Conservation (phyloP, 2,888 invertebrate species). For the Schizotus pectinicornis region DNA sequence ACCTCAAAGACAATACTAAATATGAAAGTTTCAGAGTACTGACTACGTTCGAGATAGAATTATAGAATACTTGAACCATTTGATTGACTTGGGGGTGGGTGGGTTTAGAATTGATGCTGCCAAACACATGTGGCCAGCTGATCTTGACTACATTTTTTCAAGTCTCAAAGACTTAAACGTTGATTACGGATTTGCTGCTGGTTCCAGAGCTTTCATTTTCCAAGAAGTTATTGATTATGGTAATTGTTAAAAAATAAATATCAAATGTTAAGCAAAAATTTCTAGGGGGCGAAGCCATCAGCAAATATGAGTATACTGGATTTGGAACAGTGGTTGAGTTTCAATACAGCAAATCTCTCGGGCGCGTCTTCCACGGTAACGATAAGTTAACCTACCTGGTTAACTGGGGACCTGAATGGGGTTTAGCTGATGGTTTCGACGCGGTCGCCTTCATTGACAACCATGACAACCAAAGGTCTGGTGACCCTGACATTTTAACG, state of each 20-base stretch:
- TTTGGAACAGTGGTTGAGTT: constrained; percentile 80
- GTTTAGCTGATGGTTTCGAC: constrained; percentile 61
- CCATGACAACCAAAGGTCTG: constrained; percentile 77
- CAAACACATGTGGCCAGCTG: constrained; percentile 64
- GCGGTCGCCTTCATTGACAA: constrained; percentile 62
- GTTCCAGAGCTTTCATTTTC: constrained; percentile 71
- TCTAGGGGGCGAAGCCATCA: constrained; percentile 67
- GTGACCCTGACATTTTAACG: constrained; percentile 70
- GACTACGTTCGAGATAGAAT: constrained; percentile 72
- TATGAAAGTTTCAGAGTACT: constrained; percentile 30
- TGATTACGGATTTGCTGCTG: constrained; percentile 66
- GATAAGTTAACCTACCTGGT: constrained; percentile 70
- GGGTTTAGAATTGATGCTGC: constrained; percentile 64
- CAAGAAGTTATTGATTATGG: constrained; percentile 78
- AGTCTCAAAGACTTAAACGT: constrained; percentile 66
- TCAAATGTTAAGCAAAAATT: too few species aligned
- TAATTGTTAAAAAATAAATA: constrained; percentile 49
- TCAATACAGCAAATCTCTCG: constrained; percentile 63
- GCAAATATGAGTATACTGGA: constrained; percentile 51
- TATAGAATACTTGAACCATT: constrained; percentile 59
- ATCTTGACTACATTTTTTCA: constrained; percentile 61
- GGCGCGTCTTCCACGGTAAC: constrained; percentile 63
- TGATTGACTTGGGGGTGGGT: constrained; percentile 62
- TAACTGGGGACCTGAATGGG: constrained; percentile 71
- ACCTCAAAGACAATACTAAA: background rate